phyloP scores from a whole-genome alignment of 2,113 vertebrate species.

The Serranochromis macrocephalus region DNA sequence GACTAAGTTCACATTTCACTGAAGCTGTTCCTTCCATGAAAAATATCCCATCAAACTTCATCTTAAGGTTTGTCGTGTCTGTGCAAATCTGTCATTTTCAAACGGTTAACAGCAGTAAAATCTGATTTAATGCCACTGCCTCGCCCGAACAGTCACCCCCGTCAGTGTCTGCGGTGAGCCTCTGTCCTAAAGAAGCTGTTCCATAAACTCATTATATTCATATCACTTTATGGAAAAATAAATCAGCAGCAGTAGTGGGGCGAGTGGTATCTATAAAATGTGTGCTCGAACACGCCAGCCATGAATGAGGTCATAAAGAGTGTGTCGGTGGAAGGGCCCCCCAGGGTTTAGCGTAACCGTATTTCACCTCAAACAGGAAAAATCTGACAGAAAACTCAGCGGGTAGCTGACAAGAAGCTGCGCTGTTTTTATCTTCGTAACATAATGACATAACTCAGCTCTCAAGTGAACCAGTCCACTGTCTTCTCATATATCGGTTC shows the following conservation, averaged over 20 bases:
- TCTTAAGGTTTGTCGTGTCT: neutral
- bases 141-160: neutral
- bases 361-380: neutral
- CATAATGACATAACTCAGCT: neutral
- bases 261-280: slow-evolving; percentile 34
- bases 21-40: neutral
- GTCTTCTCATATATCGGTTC: neutral
- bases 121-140: neutral
- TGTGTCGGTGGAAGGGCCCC: neutral
- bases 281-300: slow-evolving; percentile 21
- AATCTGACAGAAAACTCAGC: slow-evolving; percentile 1
- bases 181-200: slow-evolving; percentile 22
- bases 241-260: slow-evolving; percentile 26
- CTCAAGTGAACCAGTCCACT: neutral
- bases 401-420: neutral
- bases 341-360: neutral
- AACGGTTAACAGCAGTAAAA: neutral
- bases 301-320: slow-evolving; percentile 32
- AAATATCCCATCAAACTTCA: neutral
- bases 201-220: slow-evolving; percentile 44
- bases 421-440: neutral
- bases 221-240: slow-evolving; percentile 49
- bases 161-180: neutral
- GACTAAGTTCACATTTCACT: neutral
- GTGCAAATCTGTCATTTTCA: neutral